Evolutionary conservation across 2,888 invertebrate species (phyloP).

Genomic region (Mesorhabditis sp.): DNA sequence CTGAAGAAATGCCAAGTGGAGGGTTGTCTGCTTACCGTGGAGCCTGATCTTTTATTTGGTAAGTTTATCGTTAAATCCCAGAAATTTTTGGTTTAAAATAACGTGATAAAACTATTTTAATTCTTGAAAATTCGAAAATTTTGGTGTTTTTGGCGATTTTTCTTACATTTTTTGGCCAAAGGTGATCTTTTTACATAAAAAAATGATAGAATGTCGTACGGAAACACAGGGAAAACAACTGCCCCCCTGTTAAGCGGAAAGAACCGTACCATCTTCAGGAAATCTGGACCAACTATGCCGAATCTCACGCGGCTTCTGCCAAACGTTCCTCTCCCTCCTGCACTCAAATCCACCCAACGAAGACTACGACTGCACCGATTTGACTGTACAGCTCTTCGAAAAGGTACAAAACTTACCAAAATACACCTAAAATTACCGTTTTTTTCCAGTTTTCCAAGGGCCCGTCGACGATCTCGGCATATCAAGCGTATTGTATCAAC

Average conservation of each 20-base stretch:
- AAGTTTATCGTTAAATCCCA: constrained; percentile 54
- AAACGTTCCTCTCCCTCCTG: constrained; percentile 47
- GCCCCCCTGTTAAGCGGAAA: too few species aligned
- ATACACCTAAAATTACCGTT: neutral
- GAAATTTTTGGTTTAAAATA: too few species aligned
- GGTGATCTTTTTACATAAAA: too few species aligned
- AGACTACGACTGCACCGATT: constrained; percentile 60
- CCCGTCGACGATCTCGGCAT: constrained; percentile 62
- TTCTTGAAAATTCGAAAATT: too few species aligned
- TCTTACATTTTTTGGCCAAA: too few species aligned
- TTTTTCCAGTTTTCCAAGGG: constrained; percentile 62
- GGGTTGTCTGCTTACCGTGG: constrained; percentile 68
- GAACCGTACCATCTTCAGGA: constrained; percentile 9
- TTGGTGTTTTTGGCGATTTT: too few species aligned
- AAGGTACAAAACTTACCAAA: constrained; percentile 21
- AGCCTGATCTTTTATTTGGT: constrained; percentile 68
- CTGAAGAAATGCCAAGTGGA: constrained; percentile 69
- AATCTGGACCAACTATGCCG: constrained; percentile 65
- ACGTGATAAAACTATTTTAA: too few species aligned
- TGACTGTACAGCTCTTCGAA: constrained; percentile 66
- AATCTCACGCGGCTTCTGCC: constrained; percentile 44
- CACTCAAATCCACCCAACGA: constrained; percentile 59
- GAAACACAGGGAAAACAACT: too few species aligned
- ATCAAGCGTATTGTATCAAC: constrained; percentile 69
- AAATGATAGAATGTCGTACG: too few species aligned